Conservation (phyloP, 2,888 invertebrate species). For the Mellilla xanthometata region DNA sequence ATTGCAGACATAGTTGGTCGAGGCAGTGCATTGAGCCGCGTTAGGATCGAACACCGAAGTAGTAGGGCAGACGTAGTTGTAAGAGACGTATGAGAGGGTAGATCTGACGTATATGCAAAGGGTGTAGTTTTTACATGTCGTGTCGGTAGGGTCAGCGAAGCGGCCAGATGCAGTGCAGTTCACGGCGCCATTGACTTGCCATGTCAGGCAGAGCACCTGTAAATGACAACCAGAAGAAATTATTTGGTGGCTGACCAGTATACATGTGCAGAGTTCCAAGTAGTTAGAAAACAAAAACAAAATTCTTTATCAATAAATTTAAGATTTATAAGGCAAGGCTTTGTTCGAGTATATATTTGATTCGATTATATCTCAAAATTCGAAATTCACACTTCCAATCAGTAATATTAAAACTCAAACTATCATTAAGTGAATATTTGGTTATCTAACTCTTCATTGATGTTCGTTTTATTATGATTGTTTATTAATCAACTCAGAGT, state of each 20-base stretch:
- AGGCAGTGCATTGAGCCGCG: conserved; percentile 50
- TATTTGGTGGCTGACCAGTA: no score
- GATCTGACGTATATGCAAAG: conserved; percentile 52
- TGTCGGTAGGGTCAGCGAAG: conserved; percentile 58
- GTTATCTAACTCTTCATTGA: no score
- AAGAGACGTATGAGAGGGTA: conserved; percentile 46
- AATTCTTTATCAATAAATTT: no score
- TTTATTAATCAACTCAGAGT: neutral
- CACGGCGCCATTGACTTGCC: conserved; percentile 49
- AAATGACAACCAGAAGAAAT: conserved; percentile 4
- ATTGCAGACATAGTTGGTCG: conserved; percentile 55
- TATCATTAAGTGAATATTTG: no score
- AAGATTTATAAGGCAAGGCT: no score
- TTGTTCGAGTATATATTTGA: no score
- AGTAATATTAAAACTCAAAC: no score
- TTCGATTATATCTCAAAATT: no score
- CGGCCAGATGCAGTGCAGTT: conserved; percentile 59
- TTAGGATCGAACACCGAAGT: conserved; percentile 66
- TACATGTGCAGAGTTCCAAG: no score
- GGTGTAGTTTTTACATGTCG: conserved; percentile 68
- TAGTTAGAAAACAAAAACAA: no score
- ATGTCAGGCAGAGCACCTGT: conserved; percentile 38
- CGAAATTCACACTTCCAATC: no score
- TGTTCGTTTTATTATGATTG: no score
- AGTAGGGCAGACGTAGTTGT: conserved; percentile 65